phyloP scores from a whole-genome alignment of 2,888 invertebrate species.

The Volucella inanis region DNA sequence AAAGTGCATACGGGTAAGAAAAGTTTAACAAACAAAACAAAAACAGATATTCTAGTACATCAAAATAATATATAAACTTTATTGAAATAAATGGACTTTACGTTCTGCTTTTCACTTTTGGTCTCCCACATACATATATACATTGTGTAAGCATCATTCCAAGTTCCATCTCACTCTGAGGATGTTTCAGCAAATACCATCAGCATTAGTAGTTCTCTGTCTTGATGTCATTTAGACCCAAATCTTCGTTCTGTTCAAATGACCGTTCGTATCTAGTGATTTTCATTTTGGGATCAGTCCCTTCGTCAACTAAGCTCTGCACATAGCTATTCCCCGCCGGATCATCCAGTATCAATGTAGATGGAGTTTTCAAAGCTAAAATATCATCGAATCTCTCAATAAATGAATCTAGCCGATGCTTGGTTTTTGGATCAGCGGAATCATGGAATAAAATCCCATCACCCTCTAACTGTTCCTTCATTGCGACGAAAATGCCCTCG shows the following conservation, averaged over 20 bases:
- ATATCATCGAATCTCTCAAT: slow-evolving; percentile 87
- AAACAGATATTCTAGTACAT: no score
- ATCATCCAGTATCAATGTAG: slow-evolving; percentile 95
- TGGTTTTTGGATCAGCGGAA: slow-evolving; percentile 86
- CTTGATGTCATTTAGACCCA: slow-evolving; percentile 98
- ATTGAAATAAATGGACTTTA: slow-evolving; percentile 20
- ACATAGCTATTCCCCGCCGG: slow-evolving; percentile 99
- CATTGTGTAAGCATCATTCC: slow-evolving; percentile 37
- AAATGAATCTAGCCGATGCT: slow-evolving; percentile 86
- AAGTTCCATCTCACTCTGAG: background rate
- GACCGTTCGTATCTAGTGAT: slow-evolving; percentile 91
- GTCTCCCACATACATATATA: slow-evolving; percentile 18
- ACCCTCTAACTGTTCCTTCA: slow-evolving; percentile 89
- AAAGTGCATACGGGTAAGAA: background rate
- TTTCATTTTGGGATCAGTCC: slow-evolving; percentile 88
- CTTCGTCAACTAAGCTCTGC: slow-evolving; percentile 89
- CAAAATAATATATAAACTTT: slow-evolving; percentile 8
- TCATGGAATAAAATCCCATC: slow-evolving; percentile 89
- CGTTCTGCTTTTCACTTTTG: background rate
- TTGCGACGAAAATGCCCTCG: slow-evolving; percentile 92
- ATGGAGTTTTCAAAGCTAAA: slow-evolving; percentile 85
- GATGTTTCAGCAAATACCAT: background rate
- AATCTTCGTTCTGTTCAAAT: slow-evolving; percentile 96
- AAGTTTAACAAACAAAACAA: background rate
- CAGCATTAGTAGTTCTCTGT: slow-evolving; percentile 89